Evolutionary conservation across 2,888 invertebrate species (phyloP).

Genomic region (Eupelmus urozonus): DNA sequence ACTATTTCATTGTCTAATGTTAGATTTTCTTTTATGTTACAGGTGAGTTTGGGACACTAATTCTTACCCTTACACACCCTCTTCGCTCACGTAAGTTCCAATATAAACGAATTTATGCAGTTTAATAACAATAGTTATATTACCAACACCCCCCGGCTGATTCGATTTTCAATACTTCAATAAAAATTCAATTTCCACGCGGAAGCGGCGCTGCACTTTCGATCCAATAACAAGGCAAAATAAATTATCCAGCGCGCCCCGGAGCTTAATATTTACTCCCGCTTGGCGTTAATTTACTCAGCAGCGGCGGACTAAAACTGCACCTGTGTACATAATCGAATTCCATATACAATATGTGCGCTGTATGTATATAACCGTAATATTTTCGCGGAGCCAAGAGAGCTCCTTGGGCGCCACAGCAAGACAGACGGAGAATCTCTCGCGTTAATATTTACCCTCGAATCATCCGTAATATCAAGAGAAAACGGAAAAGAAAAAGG

Average conservation of each 20-base stretch:
- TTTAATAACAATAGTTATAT: not conserved
- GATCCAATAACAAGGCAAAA: not conserved
- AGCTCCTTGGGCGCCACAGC: not conserved
- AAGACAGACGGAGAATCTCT: not conserved
- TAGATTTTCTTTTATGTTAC: conserved; percentile 31
- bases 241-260: not conserved
- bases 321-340: conserved; percentile 20
- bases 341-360: conserved; percentile 19
- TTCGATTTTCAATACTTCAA: no score
- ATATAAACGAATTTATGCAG: not conserved
- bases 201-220: no score
- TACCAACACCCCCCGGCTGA: no score
- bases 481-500: conserved; percentile 55
- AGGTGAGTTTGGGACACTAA: conserved; percentile 46
- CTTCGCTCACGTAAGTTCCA: not conserved
- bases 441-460: conserved; percentile 50
- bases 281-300: not conserved
- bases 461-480: conserved; percentile 42
- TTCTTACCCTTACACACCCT: no score
- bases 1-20: not conserved
- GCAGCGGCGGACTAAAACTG: not conserved
- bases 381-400: conserved; percentile 17
- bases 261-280: not conserved
- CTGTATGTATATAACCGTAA: conserved; percentile 7
- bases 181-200: not conserved